Conservation (phyloP, 2,797 vertebrate genomes). For the Oceanodroma leucorhoa region DNA sequence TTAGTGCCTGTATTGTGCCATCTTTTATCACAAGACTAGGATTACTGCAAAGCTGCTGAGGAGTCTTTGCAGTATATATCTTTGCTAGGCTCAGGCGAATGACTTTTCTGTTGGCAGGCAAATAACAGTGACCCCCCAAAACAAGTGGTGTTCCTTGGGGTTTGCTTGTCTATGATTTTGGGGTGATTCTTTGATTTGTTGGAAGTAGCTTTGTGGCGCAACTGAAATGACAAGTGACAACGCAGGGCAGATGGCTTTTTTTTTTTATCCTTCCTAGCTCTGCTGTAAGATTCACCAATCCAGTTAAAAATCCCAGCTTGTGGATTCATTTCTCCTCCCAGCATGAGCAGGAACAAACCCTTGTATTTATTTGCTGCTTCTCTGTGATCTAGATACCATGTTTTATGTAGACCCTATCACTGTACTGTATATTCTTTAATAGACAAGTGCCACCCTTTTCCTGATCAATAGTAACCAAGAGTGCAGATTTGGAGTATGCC, state of each 20-base stretch:
- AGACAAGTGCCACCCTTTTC: background rate
- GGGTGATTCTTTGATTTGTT: background rate
- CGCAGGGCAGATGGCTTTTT: no score
- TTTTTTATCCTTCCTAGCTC: background rate
- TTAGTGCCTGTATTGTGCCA: background rate
- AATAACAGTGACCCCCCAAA: background rate
- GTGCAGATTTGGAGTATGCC: background rate
- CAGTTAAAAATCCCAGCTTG: background rate
- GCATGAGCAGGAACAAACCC: background rate
- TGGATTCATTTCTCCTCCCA: background rate
- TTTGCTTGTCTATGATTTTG: background rate
- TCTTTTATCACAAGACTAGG: background rate
- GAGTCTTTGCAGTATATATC: background rate
- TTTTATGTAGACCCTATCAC: background rate
- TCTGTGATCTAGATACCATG: background rate
- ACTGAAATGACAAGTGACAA: background rate
- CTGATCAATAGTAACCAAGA: background rate
- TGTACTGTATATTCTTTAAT: background rate
- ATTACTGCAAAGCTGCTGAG: background rate
- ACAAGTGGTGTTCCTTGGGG: background rate
- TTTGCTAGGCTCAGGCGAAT: background rate
- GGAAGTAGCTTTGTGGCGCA: background rate
- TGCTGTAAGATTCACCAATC: background rate
- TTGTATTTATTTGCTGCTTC: background rate
- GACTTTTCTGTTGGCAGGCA: background rate